Evolutionary conservation across 2,888 invertebrate species (phyloP), one percentile per base, ranked within the genome.

Genomic region (Cataglyphis rosenhaueri): DNA sequence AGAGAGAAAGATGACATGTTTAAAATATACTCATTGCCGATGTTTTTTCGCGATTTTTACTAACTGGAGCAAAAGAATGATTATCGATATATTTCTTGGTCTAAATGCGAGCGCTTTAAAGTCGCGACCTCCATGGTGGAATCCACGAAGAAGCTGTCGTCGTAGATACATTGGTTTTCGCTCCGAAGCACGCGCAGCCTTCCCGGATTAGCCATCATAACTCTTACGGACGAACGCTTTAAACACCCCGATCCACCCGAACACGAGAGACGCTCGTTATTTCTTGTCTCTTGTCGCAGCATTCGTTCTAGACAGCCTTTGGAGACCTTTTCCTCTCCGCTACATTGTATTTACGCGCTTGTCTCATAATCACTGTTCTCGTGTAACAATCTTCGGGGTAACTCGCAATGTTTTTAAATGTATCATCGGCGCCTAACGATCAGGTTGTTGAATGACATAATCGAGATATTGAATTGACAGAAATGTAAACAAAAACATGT

Each of bases 141-240:
- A 84, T 85, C 48, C 81, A 44, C 75, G 68, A 84, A 82, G 79
- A 76, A 82, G 71, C 71, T 85, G 86, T 84, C 78, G 32, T 52
- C 70, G 84, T 85, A 81, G 86, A 91, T 91, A 91, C 87, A 91
- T 92, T 91, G 91, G 86, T 71, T 66, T 71, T 65, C 62, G 62
- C 74, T 78, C 66, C 82, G 84, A 88, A 88, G 84, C 88, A 75
- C 64, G 85, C 76, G 64, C 82, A 82, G 82, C 86, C 87, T 87
- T 92, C 91, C 88, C 89, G 91, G 92, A 92, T 92, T 92, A 92
- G 92, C 91, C 86, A 85, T 88, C 88, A 90, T 92, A 91, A 91
- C 85, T 91, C 91, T 91, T 78, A 57, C 61, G 41, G 65, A 48
- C 38, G 70, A 83, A 76, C 85, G 79, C 85, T 84, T 75, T 44